Conservation (phyloP, 2,888 invertebrate species). For the Agrenia bidenticulata region DNA sequence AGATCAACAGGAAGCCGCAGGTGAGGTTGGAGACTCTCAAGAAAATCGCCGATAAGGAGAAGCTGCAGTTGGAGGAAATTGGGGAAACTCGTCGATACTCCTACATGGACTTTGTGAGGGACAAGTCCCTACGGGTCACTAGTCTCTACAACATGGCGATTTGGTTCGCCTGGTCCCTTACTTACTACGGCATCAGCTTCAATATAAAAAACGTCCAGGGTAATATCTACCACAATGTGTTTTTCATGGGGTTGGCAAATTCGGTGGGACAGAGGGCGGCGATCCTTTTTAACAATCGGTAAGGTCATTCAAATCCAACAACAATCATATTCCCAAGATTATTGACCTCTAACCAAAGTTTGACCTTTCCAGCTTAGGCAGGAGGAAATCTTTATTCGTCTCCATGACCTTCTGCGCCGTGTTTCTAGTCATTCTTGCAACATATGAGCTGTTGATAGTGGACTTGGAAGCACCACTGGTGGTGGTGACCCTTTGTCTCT, state of each 20-base stretch:
- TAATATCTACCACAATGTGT: slow-evolving; percentile 36
- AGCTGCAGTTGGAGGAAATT: neutral
- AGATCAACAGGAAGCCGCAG: slow-evolving; percentile 12
- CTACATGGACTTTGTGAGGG: slow-evolving; percentile 33
- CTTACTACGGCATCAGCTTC: slow-evolving; percentile 45
- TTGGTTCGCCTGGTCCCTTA: slow-evolving; percentile 39
- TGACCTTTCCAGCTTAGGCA: neutral
- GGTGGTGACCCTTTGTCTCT: slow-evolving; percentile 34
- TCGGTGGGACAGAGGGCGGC: slow-evolving; percentile 40
- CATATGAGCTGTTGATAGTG: neutral
- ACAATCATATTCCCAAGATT: too few species aligned
- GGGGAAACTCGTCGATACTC: slow-evolving; percentile 7
- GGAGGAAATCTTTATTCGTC: slow-evolving; percentile 8
- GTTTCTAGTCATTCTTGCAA: slow-evolving; percentile 33
- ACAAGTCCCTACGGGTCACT: slow-evolving; percentile 27
- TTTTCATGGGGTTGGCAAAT: slow-evolving; percentile 14
- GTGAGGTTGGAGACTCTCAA: slow-evolving; percentile 16
- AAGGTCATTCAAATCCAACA: too few species aligned
- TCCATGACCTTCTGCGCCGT: slow-evolving; percentile 18
- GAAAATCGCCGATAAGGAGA: slow-evolving; percentile 12
- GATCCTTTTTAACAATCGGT: slow-evolving; percentile 8
- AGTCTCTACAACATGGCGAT: slow-evolving; percentile 36
- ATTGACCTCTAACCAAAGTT: too few species aligned
- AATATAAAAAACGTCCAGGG: slow-evolving; percentile 44
- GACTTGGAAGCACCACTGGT: slow-evolving; percentile 1